A percentile compares a stretch with the other conserved stretches of the same genome.
phyloP scores from a whole-genome alignment of 2,888 invertebrate genomes.

The Stenichneumon culpator region DNA sequence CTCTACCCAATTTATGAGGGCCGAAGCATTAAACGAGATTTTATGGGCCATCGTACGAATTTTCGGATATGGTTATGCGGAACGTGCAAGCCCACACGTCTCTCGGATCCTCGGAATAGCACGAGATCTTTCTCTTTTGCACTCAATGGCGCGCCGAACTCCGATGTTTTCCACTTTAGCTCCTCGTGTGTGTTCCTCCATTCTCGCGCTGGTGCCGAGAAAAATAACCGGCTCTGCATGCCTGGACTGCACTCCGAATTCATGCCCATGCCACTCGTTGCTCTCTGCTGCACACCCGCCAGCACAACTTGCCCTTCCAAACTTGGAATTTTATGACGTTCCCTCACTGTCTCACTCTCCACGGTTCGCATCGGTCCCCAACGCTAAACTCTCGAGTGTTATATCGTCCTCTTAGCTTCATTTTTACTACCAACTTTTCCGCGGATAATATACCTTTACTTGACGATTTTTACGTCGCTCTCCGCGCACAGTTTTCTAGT shows the following conservation, averaged over 20 bases:
- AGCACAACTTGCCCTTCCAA: conserved; percentile 25
- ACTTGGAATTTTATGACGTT: conserved; percentile 63
- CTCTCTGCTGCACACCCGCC: conserved; percentile 18
- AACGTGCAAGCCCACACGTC: conserved; percentile 34
- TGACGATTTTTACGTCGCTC: conserved; percentile 22
- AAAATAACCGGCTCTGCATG: conserved; percentile 43
- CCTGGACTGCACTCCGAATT: conserved; percentile 43
- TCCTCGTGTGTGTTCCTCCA: conserved; percentile 31
- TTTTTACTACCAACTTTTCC: conserved; percentile 43
- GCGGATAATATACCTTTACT: conserved; percentile 30
- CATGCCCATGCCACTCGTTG: conserved; percentile 47
- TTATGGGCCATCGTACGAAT: conserved; percentile 59
- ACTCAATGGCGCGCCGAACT: conserved; percentile 11
- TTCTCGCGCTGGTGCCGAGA: conserved; percentile 7
- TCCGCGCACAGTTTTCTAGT: not conserved
- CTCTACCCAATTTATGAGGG: conserved; percentile 51
- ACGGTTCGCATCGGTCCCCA: conserved; percentile 14
- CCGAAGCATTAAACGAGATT: conserved; percentile 56
- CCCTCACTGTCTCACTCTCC: conserved; percentile 35
- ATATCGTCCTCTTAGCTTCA: conserved; percentile 8
- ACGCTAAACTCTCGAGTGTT: conserved; percentile 15
- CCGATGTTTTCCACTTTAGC: conserved; percentile 11
- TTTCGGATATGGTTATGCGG: conserved; percentile 37
- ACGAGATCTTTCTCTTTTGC: conserved; percentile 25
- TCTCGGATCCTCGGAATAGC: not conserved